These are phyloP conservation scores for Diadumene lineata DNA, from an alignment of 92 coral and sea anemone species.

Conservation along the genomic window DNA sequence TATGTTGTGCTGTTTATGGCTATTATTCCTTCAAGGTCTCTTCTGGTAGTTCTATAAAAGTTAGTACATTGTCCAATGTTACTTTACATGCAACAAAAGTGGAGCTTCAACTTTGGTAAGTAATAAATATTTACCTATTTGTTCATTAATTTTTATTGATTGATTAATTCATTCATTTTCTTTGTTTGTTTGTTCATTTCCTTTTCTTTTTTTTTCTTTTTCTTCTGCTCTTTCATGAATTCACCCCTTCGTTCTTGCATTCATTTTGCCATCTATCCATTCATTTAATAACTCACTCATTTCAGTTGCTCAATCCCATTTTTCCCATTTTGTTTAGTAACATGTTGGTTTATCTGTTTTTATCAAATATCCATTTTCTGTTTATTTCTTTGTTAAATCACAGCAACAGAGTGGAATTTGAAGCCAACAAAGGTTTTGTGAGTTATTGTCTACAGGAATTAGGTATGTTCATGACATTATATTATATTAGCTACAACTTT, in stretches of 20 bases:
- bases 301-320: background rate
- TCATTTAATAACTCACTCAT: background rate
- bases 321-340: background rate
- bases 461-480: too few relatives aligned
- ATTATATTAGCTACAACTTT: too few relatives aligned
- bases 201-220: background rate
- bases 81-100: constrained; percentile 71
- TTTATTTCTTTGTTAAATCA: background rate
- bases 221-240: background rate
- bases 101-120: constrained; percentile 79
- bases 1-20: background rate
- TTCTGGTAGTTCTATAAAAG: constrained; percentile 44
- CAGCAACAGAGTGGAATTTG: constrained; percentile 75
- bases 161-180: too few relatives aligned
- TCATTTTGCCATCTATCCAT: background rate
- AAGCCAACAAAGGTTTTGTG: constrained; percentile 62
- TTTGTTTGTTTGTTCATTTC: background rate
- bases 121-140: too few relatives aligned
- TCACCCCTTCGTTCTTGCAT: background rate
- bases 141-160: too few relatives aligned
- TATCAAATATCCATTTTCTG: too few relatives aligned
- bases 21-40: constrained; percentile 40
- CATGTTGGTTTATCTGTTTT: too few relatives aligned
- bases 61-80: constrained; percentile 45
- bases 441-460: constrained; percentile 66